Conservation (phyloP, 1,140 invertebrate species). For the Polyergus mexicanus region DNA sequence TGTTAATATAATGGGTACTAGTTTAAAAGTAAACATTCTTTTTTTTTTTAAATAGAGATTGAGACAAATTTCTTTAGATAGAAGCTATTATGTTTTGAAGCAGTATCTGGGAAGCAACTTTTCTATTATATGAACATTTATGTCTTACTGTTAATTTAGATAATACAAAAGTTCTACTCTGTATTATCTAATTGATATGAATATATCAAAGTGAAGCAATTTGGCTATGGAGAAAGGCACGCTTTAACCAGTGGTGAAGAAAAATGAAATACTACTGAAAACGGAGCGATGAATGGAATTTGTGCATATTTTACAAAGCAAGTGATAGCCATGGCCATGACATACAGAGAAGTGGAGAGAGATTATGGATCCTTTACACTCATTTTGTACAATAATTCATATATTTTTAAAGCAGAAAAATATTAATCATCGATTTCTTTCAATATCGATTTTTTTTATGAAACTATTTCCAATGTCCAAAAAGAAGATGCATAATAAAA, state of each 20-base stretch:
- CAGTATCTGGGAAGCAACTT: not conserved
- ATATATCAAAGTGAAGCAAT: no score
- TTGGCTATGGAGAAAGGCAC: no score
- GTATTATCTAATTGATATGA: no score
- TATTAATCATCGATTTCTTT: not conserved
- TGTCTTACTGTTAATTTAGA: not conserved
- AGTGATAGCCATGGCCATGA: not conserved
- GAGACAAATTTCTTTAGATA: not conserved
- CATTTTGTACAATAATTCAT: conserved; percentile 10
- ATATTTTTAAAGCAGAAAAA: not conserved
- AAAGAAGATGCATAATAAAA: not conserved
- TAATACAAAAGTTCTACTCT: not conserved
- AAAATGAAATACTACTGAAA: not conserved
- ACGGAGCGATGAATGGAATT: not conserved
- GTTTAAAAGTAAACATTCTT: not conserved
- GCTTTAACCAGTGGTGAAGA: no score
- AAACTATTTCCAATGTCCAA: not conserved
- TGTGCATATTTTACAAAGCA: not conserved
- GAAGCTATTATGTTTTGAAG: not conserved
- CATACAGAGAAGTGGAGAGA: not conserved
- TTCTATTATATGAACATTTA: not conserved
- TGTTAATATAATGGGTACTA: not conserved
- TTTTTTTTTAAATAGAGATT: not conserved
- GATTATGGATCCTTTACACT: not conserved
- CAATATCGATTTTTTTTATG: not conserved